A percentile compares a stretch with the other conserved stretches of the same genome.
phyloP scores from a whole-genome alignment of 2,113 vertebrate genomes.

The Mustela nigripes region DNA sequence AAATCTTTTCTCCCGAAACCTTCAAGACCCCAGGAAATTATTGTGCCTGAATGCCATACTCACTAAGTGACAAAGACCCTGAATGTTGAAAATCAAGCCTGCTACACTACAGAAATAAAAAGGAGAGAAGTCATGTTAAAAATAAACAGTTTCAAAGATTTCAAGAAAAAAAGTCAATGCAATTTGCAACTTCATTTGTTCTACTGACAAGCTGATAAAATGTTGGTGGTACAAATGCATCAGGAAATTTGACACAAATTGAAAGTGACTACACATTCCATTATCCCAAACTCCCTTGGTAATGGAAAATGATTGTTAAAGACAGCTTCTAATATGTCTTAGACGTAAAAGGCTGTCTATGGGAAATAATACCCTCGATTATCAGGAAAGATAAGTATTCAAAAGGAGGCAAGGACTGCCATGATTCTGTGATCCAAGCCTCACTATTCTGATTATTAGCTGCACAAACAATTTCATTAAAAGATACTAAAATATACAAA shows the following conservation, averaged over 20 bases:
- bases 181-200: constrained; percentile 85
- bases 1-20: constrained; percentile 26
- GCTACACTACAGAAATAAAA: constrained; percentile 11
- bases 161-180: constrained; percentile 56
- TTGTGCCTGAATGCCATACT: not conserved
- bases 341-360: constrained; percentile 71
- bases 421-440: not conserved
- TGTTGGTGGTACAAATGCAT: constrained; percentile 78
- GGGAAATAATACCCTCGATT: constrained; percentile 77
- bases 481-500: constrained; percentile 19
- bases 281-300: constrained; percentile 81
- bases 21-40: constrained; percentile 57
- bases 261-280: constrained; percentile 85
- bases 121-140: constrained; percentile 68
- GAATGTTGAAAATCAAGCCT: constrained; percentile 63
- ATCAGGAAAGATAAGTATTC: constrained; percentile 74
- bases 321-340: constrained; percentile 80
- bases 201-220: constrained; percentile 82
- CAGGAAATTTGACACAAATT: constrained; percentile 83
- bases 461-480: constrained; percentile 11
- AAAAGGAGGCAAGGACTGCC: not conserved
- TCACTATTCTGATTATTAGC: not conserved
- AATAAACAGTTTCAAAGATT: constrained; percentile 81
- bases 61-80: constrained; percentile 42
- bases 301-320: constrained; percentile 81